These are phyloP conservation scores for Virgularia gustaviana DNA, from an alignment of 92 coral and sea anemone genomes.

Conservation along the genomic window DNA sequence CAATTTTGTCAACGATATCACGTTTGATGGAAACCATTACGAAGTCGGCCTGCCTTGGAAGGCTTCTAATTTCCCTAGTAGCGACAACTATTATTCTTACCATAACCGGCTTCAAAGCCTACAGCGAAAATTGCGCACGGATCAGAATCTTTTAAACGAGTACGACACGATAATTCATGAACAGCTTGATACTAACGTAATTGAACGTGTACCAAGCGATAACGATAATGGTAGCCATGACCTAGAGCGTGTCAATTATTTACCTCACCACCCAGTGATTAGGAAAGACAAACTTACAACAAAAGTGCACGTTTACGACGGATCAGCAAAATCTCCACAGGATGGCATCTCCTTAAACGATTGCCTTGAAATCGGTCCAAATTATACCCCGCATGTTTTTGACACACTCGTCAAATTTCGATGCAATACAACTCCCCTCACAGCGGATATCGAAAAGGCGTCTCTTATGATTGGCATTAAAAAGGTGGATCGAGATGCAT, in stretches of 20 bases:
- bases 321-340: neutral
- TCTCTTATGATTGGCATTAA: constrained; percentile 4
- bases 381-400: neutral
- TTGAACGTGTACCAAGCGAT: neutral
- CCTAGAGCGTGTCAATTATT: too few species aligned
- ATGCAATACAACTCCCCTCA: neutral
- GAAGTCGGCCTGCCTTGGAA: constrained; percentile 15
- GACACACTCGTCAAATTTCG: constrained; percentile 10
- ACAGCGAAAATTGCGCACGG: neutral
- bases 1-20: neutral
- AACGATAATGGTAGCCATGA: neutral
- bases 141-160: neutral
- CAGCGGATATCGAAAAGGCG: constrained; percentile 21
- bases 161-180: constrained; percentile 2
- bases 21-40: constrained; percentile 8
- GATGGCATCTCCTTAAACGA: neutral
- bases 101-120: neutral
- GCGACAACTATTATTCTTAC: neutral
- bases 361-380: constrained; percentile 4
- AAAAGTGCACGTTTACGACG: constrained; percentile 3
- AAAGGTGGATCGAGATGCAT: neutral
- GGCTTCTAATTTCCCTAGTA: neutral
- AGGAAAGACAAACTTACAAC: constrained; percentile 10
- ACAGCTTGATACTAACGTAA: neutral
- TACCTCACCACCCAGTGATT: constrained; percentile 1